These are phyloP conservation scores for Leptonema lineaticorne DNA, from an alignment of 1,140 invertebrate species.

Conservation along the genomic window DNA sequence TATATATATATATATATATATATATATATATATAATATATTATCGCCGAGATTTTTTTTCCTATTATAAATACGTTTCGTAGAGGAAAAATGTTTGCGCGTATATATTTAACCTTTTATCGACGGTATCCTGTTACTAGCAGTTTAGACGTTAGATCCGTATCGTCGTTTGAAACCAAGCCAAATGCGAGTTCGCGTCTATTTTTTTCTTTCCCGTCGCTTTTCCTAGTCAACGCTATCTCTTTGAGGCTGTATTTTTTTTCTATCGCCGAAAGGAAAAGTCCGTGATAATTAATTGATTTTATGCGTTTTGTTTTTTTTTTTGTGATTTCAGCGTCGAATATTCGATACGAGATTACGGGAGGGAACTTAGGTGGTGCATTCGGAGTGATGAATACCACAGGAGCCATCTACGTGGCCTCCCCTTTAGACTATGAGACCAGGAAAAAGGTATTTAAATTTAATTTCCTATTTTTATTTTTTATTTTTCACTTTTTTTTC, in stretches of 20 bases:
- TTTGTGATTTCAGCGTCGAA: constrained; percentile 63
- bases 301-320: not conserved
- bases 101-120: constrained; percentile 15
- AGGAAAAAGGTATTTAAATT: constrained; percentile 60
- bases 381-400: constrained; percentile 75
- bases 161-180: constrained; percentile 13
- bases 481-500: not conserved
- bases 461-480: not conserved
- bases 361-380: constrained; percentile 74
- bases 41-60: too few species aligned
- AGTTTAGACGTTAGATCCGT: constrained; percentile 9
- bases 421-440: constrained; percentile 75
- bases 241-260: too few species aligned
- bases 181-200: not conserved
- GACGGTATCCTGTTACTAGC: constrained; percentile 9
- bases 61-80: too few species aligned
- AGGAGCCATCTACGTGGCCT: constrained; percentile 73
- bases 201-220: constrained; percentile 1
- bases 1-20: too few species aligned
- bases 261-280: too few species aligned
- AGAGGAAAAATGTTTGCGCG: not conserved
- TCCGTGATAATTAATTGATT: not conserved
- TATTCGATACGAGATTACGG: constrained; percentile 76
- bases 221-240: not conserved
- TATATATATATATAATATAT: too few species aligned